phyloP scores from a whole-genome alignment of 2,797 vertebrate species.

The Myoxocephalus aenaeus region DNA sequence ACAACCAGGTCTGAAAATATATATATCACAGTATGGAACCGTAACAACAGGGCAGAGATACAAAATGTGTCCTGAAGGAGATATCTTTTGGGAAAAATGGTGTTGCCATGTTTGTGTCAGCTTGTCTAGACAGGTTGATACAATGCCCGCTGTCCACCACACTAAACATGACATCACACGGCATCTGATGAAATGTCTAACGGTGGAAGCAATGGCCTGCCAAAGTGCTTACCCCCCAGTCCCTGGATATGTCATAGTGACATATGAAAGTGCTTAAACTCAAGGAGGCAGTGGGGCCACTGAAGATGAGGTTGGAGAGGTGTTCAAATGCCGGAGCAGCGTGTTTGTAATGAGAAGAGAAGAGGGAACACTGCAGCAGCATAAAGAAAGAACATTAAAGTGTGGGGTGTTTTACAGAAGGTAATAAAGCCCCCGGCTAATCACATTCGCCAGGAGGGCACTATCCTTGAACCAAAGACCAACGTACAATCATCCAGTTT shows the following conservation, averaged over 20 bases:
- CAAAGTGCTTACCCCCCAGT: constrained; percentile 72
- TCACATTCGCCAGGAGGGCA: constrained; percentile 75
- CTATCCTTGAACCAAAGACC: constrained; percentile 72
- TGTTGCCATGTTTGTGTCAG: constrained; percentile 34
- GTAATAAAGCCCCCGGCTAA: constrained; percentile 82
- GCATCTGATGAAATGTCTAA: constrained; percentile 50
- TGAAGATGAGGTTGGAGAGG: constrained; percentile 56
- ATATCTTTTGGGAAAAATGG: constrained; percentile 12
- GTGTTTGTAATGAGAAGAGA: constrained; percentile 81
- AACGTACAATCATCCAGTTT: constrained; percentile 57
- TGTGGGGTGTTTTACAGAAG: constrained; percentile 80
- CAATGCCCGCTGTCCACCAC: constrained; percentile 17
- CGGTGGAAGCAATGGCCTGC: constrained; percentile 31
- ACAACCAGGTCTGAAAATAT: constrained; percentile 2
- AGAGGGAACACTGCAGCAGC: constrained; percentile 71
- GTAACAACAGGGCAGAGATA: constrained; percentile 1
- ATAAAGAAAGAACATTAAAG: constrained; percentile 83
- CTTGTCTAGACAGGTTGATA: constrained; percentile 43
- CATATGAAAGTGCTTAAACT: constrained; percentile 77
- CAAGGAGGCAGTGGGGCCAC: constrained; percentile 35
- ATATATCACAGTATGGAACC: background rate
- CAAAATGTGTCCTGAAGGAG: constrained; percentile 17
- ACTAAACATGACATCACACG: constrained; percentile 58
- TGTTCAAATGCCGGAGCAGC: constrained; percentile 77
- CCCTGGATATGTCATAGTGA: constrained; percentile 72